Base-by-base conservation (phyloP, 2,888 invertebrate species). In the Hydroisotoma schaefferi region DNA sequence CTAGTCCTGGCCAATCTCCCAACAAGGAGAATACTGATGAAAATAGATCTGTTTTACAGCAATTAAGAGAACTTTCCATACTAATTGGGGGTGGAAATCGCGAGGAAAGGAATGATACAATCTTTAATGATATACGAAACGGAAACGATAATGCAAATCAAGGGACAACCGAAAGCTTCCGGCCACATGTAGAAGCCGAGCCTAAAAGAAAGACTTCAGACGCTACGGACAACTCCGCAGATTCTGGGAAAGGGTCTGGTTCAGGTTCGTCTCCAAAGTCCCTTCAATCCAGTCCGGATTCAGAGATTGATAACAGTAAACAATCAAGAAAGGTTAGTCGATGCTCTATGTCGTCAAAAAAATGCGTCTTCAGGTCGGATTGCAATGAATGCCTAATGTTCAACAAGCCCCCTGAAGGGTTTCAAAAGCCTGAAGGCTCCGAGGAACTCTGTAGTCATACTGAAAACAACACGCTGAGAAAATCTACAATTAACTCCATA, bases 211-310 rank as follows among this genome's bases (percentile, higher is more conserved):
- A 69, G 43, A 57, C 57, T 0, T 69, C 67, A 12, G 62, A 65
- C 49, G 67, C 58, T 1, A 67, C 63, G 1, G 63, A 63, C 47
- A 61, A 67, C 52, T 69, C 69, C 2, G 65, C 61, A 2, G 71
- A 71, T 54, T 71, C 71, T 22, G 71, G 71, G 10, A 67, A 71
- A 48, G 68, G 71, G 1, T 71, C 71, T 2, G 69, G 63, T 10
- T 58, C 59, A 2, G 52, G 55, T 5, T 53, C 61, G 1, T 46
- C 59, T 1, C 44, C 55, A 1, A 47, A 51, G n/a, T 61, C 63
- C 0, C 48, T 48, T 22, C 55, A 61, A 20, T 63, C 63, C 8
- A 59, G 61, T 15, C 65, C 61, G 20, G 52, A 57, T 26, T 52
- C 48, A 18, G 23, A 46, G 26, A 55, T 29, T 22, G 40, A 55